phyloP scores from a whole-genome alignment of 2,797 vertebrate genomes.

The Propithecus perrieri region DNA sequence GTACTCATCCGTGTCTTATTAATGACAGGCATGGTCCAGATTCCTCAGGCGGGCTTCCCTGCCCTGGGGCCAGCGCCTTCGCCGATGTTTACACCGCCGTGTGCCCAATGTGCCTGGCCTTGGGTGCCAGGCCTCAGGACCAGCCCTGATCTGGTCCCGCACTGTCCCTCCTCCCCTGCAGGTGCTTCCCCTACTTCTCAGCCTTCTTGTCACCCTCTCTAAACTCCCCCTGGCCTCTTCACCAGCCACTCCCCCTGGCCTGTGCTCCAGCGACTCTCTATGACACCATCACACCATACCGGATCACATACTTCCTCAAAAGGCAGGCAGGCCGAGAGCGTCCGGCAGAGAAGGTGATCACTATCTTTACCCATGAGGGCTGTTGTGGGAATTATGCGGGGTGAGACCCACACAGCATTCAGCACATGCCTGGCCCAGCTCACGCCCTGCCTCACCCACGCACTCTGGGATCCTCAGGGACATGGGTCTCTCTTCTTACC shows the following conservation, averaged over 20 bases:
- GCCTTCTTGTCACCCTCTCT: background rate
- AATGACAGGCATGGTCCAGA: background rate
- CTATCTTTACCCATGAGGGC: fast-evolving
- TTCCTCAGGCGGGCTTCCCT: background rate
- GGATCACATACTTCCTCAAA: fast-evolving
- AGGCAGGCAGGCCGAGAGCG: background rate
- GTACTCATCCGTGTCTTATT: background rate
- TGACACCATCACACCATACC: fast-evolving
- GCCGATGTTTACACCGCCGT: fast-evolving
- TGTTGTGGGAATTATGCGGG: fast-evolving
- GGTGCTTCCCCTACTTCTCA: background rate
- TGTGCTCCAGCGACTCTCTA: fast-evolving
- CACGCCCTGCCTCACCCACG: background rate
- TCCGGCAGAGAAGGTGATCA: fast-evolving
- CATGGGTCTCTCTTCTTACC: background rate
- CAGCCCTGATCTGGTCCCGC: fast-evolving
- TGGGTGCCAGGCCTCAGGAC: background rate
- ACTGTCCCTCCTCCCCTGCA: fast-evolving
- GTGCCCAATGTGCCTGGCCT: background rate
- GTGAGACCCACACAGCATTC: background rate
- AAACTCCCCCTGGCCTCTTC: background rate
- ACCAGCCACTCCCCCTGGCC: background rate
- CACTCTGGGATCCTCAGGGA: background rate
- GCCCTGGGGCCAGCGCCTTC: background rate
- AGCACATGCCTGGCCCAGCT: background rate